A percentile compares a stretch with the other conserved stretches of the same genome.
Conservation (phyloP, 2,888 invertebrate species). For the Pomacea canaliculata region DNA sequence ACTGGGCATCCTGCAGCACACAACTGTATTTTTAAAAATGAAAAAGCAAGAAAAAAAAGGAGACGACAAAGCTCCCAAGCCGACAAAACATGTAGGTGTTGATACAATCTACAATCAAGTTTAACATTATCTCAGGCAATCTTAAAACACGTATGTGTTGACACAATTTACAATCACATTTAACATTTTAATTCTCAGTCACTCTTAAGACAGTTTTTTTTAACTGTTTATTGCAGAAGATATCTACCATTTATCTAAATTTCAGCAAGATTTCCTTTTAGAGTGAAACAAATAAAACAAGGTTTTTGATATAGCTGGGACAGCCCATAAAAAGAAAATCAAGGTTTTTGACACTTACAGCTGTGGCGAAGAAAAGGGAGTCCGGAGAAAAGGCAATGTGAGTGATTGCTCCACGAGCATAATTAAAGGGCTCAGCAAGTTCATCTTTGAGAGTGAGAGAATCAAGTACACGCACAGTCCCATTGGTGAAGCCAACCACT, state of each 20-base stretch:
- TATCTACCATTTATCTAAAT: too few relatives aligned
- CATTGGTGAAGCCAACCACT: slow-evolving; percentile 67
- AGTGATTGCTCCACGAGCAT: slow-evolving; percentile 65
- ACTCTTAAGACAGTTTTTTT: neutral
- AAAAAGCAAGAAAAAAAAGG: too few relatives aligned
- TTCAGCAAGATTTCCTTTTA: too few relatives aligned
- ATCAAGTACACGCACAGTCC: slow-evolving; percentile 65
- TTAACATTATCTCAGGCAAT: neutral
- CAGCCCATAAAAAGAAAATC: too few relatives aligned
- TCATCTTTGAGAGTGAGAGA: slow-evolving; percentile 65
- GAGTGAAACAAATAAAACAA: too few relatives aligned
- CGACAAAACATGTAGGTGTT: neutral
- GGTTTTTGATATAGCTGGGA: slow-evolving; percentile 55
- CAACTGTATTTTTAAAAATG: neutral
- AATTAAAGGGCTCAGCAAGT: slow-evolving; percentile 62
- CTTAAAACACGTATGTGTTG: neutral
- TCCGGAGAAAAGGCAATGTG: slow-evolving; percentile 68
- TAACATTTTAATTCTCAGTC: neutral
- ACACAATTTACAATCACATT: slow-evolving; percentile 1
- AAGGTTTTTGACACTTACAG: slow-evolving; percentile 55
- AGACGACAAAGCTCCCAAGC: neutral
- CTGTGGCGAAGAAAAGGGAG: slow-evolving; percentile 66
- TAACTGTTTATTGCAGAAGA: too few relatives aligned
- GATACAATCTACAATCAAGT: neutral
- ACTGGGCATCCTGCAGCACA: slow-evolving; percentile 64